Evolutionary conservation across 2,888 invertebrate genomes (phyloP).

Genomic region (Sphinx pinastri): DNA sequence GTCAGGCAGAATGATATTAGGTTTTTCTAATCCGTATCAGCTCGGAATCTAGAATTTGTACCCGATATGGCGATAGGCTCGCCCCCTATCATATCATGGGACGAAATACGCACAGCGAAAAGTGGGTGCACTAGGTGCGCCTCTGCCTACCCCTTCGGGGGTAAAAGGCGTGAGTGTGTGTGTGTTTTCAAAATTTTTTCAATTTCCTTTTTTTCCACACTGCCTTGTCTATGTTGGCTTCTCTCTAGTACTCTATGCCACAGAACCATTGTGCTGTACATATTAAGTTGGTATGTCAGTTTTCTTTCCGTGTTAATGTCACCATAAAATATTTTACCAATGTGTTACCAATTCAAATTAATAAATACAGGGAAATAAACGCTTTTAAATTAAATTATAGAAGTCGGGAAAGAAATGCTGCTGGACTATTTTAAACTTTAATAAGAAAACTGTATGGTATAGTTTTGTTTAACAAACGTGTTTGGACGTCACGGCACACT

Average conservation of each 20-base stretch:
- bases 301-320: conserved; percentile 14
- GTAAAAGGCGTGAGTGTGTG: too few relatives aligned
- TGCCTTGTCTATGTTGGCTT: too few relatives aligned
- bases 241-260: background rate
- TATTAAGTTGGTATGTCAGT: background rate
- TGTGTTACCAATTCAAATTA: conserved; percentile 10
- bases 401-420: conserved; percentile 1
- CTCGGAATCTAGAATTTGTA: too few relatives aligned
- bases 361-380: conserved; percentile 18
- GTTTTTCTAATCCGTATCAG: too few relatives aligned
- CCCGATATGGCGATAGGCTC: too few relatives aligned
- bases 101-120: too few relatives aligned
- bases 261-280: background rate
- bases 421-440: conserved; percentile 1
- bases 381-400: conserved; percentile 5
- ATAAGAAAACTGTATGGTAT: background rate
- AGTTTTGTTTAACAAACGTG: background rate
- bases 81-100: too few relatives aligned
- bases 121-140: too few relatives aligned
- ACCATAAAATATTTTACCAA: conserved; percentile 18
- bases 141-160: too few relatives aligned
- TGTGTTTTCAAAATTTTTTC: background rate
- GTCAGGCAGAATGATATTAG: too few relatives aligned
- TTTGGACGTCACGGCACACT: conserved; percentile 18
- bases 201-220: background rate